A percentile compares a stretch with the other conserved stretches of the same genome.
Conservation (phyloP, 2,113 vertebrate species). For the Phyllopteryx taeniolatus region DNA sequence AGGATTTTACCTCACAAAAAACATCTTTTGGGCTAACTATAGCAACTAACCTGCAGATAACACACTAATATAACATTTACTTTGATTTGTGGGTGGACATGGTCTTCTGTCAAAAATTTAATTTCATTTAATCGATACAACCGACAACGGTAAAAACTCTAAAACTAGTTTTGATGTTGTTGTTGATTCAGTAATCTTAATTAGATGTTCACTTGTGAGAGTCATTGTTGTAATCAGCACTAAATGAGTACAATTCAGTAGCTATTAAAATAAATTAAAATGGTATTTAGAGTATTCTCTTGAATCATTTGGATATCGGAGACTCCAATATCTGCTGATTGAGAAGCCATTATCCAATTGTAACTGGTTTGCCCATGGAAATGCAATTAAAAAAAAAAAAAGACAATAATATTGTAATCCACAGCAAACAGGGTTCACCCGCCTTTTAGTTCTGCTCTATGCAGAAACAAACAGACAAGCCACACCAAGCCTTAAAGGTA, state of each 20-base stretch:
- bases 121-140: not conserved
- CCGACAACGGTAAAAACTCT: not conserved
- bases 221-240: not conserved
- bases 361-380: not conserved
- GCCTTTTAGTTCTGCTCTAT: constrained; percentile 3
- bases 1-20: not conserved
- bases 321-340: not conserved
- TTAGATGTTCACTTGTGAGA: not conserved
- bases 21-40: not conserved
- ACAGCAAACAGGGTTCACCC: constrained; percentile 43
- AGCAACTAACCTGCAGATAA: not conserved
- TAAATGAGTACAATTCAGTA: not conserved
- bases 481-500: not conserved
- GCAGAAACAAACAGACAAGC: constrained; percentile 13
- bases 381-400: not conserved
- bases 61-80: not conserved
- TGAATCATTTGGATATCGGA: no score
- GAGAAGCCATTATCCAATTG: not conserved
- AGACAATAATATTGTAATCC: constrained; percentile 23
- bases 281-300: not conserved
- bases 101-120: no score
- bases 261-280: not conserved
- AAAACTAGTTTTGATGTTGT: not conserved
- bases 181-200: not conserved
- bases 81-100: not conserved